Evolutionary conservation across 1,140 invertebrate genomes (phyloP).

Genomic region (Drosophila mojavensis): DNA sequence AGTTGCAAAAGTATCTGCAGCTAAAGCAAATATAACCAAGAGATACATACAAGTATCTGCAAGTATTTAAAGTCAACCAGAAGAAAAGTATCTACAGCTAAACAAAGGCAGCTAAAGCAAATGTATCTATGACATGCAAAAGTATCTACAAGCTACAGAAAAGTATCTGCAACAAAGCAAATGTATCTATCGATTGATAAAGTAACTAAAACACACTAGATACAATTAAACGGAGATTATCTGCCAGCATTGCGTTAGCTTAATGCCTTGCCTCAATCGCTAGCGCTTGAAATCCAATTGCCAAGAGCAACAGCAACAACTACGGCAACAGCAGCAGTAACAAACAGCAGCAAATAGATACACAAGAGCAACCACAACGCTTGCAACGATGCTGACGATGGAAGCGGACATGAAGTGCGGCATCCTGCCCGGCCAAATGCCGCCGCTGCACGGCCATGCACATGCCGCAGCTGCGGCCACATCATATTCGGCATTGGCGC

Average conservation of each 20-base stretch:
- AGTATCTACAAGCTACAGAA: not conserved
- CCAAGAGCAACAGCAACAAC: not conserved
- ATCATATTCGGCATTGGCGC: constrained; percentile 88
- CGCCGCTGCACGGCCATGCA: constrained; percentile 88
- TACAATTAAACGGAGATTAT: not conserved
- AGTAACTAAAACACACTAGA: no score
- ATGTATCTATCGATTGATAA: no score
- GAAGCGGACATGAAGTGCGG: constrained; percentile 94
- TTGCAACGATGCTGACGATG: constrained; percentile 89
- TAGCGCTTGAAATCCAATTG: not conserved
- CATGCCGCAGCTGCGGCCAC: constrained; percentile 73
- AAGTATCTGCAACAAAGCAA: not conserved
- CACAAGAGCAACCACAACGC: not conserved
- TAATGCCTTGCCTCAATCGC: constrained; percentile 1
- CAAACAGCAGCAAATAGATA: not conserved
- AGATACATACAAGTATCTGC: not conserved
- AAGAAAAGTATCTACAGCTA: not conserved
- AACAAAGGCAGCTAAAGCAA: not conserved
- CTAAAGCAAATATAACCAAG: not conserved
- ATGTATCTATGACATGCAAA: not conserved
- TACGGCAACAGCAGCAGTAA: not conserved
- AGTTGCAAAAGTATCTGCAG: constrained; percentile 2
- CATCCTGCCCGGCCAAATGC: constrained; percentile 91
- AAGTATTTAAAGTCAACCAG: not conserved
- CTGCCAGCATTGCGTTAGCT: not conserved